Evolutionary conservation across 2,888 invertebrate species (phyloP), one percentile per base, ranked within the genome.

Genomic region (Aporophyla lueneburgensis): DNA sequence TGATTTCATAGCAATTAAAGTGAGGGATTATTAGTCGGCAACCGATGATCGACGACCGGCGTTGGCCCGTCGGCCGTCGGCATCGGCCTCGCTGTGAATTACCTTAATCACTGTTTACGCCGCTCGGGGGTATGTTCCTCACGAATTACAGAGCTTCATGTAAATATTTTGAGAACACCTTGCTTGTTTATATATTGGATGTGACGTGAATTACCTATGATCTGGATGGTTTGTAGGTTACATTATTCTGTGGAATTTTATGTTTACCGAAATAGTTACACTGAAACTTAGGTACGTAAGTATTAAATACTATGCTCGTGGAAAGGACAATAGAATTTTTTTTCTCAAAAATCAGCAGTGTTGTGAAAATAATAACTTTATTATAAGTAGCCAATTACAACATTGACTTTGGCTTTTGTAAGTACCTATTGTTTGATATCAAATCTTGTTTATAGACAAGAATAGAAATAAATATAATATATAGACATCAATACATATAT

Each of bases 1-100:
- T 91, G 91, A 92, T 93, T 92, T 91, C 85, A 89, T 90, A 90
- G 88, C 89, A 92, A 93, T 93, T 92, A 92, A 90, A 89, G 88
- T 88, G 90, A 87, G 87, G 89, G 87, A 89, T 91, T 91, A 92
- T 90, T 90, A 90, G 88, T 88, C 84, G 75, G 76, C 70, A 74
- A 63, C 73, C 69, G 78, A 86, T 86, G 85, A 88, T 88, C 83
- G 79, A 85, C 83, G 82, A 79, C 76, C 84, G 74, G 82, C 74
- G 59, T 65, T 87, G 90, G 90, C 89, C 89, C 89, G 87, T 89
- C 86, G 87, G 86, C 85, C 81, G 78, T 71, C 87, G 84, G 71
- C 51, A n/a, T 74, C 72, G 75, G 80, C 77, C 78, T 84, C 77
- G 62, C 79, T 72, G 69, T 74, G 70, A 87, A 89, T 88, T 91